Conservation (phyloP, 2,113 vertebrate genomes). For the Hyla sarda region DNA sequence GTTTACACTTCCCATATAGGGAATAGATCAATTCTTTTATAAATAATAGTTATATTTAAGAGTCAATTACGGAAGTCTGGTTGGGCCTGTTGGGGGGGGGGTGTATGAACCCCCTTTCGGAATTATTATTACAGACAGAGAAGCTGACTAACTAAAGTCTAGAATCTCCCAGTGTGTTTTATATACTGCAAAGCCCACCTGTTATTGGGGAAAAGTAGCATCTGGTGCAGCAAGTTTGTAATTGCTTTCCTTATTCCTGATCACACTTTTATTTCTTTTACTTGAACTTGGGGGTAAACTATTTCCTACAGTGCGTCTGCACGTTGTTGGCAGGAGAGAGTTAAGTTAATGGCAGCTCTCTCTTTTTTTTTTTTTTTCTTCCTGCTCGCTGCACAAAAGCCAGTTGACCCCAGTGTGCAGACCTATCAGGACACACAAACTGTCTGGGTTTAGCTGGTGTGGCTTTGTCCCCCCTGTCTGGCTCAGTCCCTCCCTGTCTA, state of each 20-base stretch:
- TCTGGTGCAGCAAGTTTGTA: not conserved
- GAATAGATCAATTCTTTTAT: no score
- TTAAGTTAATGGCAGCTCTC: conserved; percentile 13
- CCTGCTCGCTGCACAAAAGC: conserved; percentile 74
- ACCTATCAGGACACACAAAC: conserved; percentile 84
- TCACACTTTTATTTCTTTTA: not conserved
- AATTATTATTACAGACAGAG: not conserved
- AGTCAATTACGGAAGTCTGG: no score
- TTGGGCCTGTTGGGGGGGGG: no score
- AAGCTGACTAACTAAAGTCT: not conserved
- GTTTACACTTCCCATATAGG: no score
- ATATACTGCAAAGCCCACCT: not conserved
- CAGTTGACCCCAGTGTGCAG: conserved; percentile 83
- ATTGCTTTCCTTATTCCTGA: not conserved
- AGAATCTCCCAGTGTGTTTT: not conserved
- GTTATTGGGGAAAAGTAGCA: not conserved
- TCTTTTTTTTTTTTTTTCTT: conserved; percentile 15
- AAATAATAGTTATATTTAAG: no score
- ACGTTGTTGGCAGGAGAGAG: conserved; percentile 65
- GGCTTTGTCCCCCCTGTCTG: conserved; percentile 96
- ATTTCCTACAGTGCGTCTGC: not conserved
- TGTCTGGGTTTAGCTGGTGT: conserved; percentile 84
- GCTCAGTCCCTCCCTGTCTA: conserved; percentile 85
- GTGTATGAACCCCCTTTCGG: not conserved
- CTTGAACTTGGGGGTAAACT: not conserved